A percentile compares a stretch with the other conserved stretches of the same genome.
phyloP scores from a whole-genome alignment of 2,797 vertebrate genomes.

The Chaetophractus vellerosus region DNA sequence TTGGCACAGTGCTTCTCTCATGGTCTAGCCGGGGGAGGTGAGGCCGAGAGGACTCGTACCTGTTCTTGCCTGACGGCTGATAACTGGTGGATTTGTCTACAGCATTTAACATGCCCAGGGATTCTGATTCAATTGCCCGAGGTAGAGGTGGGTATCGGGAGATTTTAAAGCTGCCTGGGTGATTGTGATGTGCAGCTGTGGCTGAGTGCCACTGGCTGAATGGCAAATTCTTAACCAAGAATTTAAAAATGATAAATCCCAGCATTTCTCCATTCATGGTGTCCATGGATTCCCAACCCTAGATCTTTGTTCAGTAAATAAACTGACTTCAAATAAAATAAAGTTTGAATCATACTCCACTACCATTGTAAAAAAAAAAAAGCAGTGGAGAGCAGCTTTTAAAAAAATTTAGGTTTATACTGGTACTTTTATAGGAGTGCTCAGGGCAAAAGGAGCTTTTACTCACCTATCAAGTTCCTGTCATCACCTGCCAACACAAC shows the following conservation, averaged over 20 bases:
- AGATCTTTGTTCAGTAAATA: slow-evolving; percentile 66
- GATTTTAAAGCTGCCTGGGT: neutral
- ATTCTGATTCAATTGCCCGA: neutral
- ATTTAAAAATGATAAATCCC: neutral
- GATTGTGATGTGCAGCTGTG: neutral
- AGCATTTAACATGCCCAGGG: neutral
- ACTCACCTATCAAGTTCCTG: slow-evolving; percentile 51
- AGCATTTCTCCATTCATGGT: neutral
- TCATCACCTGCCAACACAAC: slow-evolving; percentile 34
- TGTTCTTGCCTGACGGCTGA: neutral
- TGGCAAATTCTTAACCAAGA: neutral
- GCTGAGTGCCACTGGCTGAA: neutral
- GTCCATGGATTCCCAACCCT: neutral
- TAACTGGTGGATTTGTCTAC: neutral
- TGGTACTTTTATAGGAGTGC: slow-evolving; percentile 50
- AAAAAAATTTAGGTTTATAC: neutral
- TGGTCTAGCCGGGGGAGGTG: neutral
- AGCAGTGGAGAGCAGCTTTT: neutral
- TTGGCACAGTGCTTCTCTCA: neutral
- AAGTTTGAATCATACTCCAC: neutral
- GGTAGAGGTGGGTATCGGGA: neutral
- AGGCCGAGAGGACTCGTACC: neutral
- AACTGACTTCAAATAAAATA: slow-evolving; percentile 53
- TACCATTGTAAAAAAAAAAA: neutral
- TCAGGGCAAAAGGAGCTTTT: slow-evolving; percentile 64